Percentiles rank a stretch among this genome's conserved stretches.
phyloP scores from a whole-genome alignment of 2,797 vertebrate species.

The Bradypodion pumilum region DNA sequence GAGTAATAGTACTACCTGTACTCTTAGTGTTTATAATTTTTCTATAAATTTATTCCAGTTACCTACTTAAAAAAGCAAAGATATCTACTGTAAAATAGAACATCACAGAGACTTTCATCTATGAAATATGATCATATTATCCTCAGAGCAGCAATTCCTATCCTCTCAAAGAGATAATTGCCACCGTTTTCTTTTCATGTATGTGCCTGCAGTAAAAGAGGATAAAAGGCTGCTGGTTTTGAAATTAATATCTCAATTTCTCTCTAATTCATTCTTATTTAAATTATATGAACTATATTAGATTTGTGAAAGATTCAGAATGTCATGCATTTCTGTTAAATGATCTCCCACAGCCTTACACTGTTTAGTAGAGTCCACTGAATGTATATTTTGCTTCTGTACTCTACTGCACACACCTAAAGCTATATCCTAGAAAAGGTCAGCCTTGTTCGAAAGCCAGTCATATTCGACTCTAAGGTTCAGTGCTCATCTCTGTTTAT shows the following conservation, averaged over 20 bases:
- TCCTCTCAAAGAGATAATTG: not conserved
- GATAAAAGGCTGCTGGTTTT: not conserved
- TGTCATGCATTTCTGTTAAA: not conserved
- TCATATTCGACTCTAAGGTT: too few species aligned
- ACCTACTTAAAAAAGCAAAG: not conserved
- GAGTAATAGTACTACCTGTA: not conserved
- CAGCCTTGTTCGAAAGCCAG: too few species aligned
- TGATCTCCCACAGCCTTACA: not conserved
- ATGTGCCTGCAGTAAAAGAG: not conserved
- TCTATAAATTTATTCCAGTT: not conserved
- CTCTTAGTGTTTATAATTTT: not conserved
- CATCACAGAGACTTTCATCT: not conserved
- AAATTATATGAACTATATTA: constrained; percentile 26
- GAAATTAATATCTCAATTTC: not conserved
- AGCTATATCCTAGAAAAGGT: not conserved
- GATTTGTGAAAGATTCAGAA: constrained; percentile 11
- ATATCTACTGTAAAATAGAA: not conserved
- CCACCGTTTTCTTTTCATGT: not conserved
- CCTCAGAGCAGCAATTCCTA: not conserved
- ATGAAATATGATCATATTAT: not conserved
- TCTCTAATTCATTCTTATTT: not conserved
- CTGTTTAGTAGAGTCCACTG: too few species aligned
- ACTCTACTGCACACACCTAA: not conserved
- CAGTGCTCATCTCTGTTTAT: too few species aligned
- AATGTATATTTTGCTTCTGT: not conserved